Evolutionary conservation across 2,888 invertebrate species (phyloP).

Genomic region (Nomada fucata): DNA sequence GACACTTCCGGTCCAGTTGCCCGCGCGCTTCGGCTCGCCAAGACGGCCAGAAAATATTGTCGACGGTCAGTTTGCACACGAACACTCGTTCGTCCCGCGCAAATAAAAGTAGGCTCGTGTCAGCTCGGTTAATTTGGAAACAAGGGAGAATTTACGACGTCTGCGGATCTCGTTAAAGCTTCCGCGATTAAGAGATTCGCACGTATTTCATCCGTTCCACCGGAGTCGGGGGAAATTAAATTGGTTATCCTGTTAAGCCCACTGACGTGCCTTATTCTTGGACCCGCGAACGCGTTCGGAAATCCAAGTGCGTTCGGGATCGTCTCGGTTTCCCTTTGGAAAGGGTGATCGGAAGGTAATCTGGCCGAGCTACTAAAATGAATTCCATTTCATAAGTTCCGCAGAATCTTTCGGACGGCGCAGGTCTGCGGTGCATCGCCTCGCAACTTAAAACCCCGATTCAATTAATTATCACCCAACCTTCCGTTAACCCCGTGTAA

Average conservation of each 20-base stretch:
- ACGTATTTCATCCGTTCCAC: constrained; percentile 38
- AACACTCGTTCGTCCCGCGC: constrained; percentile 11
- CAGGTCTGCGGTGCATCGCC: neutral
- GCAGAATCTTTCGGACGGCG: neutral
- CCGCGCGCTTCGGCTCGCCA: constrained; percentile 41
- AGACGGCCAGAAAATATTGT: constrained; percentile 54
- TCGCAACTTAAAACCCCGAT: neutral
- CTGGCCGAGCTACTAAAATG: too few species aligned
- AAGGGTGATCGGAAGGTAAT: neutral
- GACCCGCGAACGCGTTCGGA: neutral
- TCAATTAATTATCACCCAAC: constrained; percentile 5
- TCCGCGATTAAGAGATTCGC: constrained; percentile 57
- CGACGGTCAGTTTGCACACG: constrained; percentile 52
- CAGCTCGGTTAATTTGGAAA: constrained; percentile 50
- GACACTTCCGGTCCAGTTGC: constrained; percentile 64
- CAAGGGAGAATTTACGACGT: constrained; percentile 60
- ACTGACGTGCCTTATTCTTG: constrained; percentile 28
- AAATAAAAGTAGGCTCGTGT: constrained; percentile 30
- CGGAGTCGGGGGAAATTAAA: constrained; percentile 14
- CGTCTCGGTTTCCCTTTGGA: neutral
- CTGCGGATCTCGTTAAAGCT: constrained; percentile 59
- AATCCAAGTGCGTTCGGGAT: neutral
- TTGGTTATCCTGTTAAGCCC: constrained; percentile 20
- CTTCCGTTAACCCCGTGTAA: neutral
- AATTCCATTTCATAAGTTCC: too few species aligned